Percentiles rank a stretch among this genome's conserved stretches.
phyloP scores from a whole-genome alignment of 2,888 invertebrate genomes.

The Nemotelus nigrinus region DNA sequence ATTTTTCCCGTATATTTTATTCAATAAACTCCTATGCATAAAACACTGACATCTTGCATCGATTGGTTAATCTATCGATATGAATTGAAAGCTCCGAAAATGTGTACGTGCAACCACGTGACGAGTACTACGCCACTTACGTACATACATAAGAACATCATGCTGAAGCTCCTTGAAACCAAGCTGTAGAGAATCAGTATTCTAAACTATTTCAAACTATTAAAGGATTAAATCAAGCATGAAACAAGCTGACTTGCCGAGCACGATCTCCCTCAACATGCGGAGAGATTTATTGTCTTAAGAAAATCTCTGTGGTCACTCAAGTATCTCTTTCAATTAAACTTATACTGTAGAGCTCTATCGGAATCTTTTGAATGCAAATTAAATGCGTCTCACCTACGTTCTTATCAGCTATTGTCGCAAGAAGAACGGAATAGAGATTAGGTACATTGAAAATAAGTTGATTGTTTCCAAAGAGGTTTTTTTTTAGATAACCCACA shows the following conservation, averaged over 20 bases:
- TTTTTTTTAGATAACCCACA: too few species aligned
- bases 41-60: too few species aligned
- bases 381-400: neutral
- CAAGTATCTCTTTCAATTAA: conserved; percentile 50
- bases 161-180: neutral
- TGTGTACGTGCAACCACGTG: too few species aligned
- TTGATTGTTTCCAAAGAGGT: too few species aligned
- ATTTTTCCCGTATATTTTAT: too few species aligned
- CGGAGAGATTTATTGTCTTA: conserved; percentile 51
- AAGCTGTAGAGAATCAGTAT: conserved; percentile 24
- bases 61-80: too few species aligned
- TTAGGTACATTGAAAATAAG: too few species aligned
- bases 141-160: neutral
- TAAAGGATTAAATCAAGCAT: conserved; percentile 51
- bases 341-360: conserved; percentile 24
- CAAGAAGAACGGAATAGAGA: too few species aligned
- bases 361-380: neutral
- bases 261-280: conserved; percentile 14
- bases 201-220: conserved; percentile 51
- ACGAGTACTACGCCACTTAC: too few species aligned
- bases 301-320: conserved; percentile 50
- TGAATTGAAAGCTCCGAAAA: too few species aligned
- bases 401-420: neutral
- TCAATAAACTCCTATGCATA: too few species aligned
- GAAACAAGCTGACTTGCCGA: conserved; percentile 47